These are phyloP conservation scores for Talpa occidentalis DNA, from an alignment of 2,113 vertebrate genomes.

Conservation along the genomic window DNA sequence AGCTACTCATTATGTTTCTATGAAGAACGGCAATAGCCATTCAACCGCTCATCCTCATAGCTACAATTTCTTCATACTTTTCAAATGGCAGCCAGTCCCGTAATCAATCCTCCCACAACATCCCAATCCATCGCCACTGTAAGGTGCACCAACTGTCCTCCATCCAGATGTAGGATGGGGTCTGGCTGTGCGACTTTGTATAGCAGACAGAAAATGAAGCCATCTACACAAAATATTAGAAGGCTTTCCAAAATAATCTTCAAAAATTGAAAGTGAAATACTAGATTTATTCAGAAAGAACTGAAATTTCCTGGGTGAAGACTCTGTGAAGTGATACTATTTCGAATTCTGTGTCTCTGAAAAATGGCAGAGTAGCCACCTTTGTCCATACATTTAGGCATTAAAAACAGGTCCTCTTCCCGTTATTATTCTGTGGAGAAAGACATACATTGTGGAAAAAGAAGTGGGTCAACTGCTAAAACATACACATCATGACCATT, in stretches of 20 bases:
- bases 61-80: not conserved
- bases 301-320: slow-evolving; percentile 18
- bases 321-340: not conserved
- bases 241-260: slow-evolving; percentile 38
- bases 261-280: slow-evolving; percentile 57
- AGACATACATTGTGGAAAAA: not conserved
- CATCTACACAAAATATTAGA: not conserved
- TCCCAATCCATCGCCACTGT: not conserved
- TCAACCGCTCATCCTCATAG: not conserved
- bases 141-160: not conserved
- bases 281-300: slow-evolving; percentile 68
- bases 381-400: slow-evolving; percentile 15
- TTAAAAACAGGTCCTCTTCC: not conserved
- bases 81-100: not conserved
- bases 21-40: not conserved
- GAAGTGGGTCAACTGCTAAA: not conserved
- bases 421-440: too few relatives aligned
- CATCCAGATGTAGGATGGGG: not conserved
- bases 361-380: not conserved
- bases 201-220: not conserved
- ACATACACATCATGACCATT: not conserved
- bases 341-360: slow-evolving; percentile 17
- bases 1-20: not conserved
- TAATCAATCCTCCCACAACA: not conserved
- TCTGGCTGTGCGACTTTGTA: not conserved